A percentile compares a stretch with the other conserved stretches of the same genome.
Evolutionary conservation across 2,113 vertebrate genomes (phyloP).

Genomic region (zebrafish (Danio rerio)): GRCz12tu NC_133186.1:18916501-18917000

Average conservation of each 20-base stretch:
- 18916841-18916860: conserved; percentile 70
- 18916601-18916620: too few species aligned
- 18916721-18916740: conserved; percentile 41
- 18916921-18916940: conserved; percentile 84
- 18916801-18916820: conserved; percentile 72
- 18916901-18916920: conserved; percentile 84
- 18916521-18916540: too few species aligned
- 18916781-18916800: conserved; percentile 73
- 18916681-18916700: not conserved
- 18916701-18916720: conserved; percentile 30
- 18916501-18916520: too few species aligned
- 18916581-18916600: too few species aligned
- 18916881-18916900: conserved; percentile 86
- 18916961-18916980: conserved; percentile 77
- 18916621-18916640: too few species aligned
- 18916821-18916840: conserved; percentile 73
- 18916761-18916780: conserved; percentile 68
- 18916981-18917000: conserved; percentile 76
- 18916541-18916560: too few species aligned
- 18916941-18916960: conserved; percentile 78
- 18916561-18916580: too few species aligned
- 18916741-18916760: conserved; percentile 68
- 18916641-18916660: not conserved
- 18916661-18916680: not conserved
- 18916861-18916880: conserved; percentile 75